Conservation (phyloP, 2,888 invertebrate genomes). For the Subacronicta megacephala region DNA sequence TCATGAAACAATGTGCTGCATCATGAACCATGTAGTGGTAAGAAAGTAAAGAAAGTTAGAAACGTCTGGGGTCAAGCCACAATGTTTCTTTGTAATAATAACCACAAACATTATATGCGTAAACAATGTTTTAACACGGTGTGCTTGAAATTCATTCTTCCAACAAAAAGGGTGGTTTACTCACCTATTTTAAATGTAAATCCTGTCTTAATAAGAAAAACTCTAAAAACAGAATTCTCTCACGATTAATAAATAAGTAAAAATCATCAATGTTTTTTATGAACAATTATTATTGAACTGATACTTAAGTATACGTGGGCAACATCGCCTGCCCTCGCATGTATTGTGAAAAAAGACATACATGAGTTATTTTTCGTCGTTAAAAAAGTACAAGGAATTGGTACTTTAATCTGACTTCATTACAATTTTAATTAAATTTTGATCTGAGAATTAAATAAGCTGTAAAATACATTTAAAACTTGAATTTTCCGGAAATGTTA, state of each 20-base stretch:
- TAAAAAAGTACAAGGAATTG: too few species aligned
- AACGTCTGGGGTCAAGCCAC: slow-evolving; percentile 56
- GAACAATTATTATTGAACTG: too few species aligned
- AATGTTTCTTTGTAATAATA: slow-evolving; percentile 53
- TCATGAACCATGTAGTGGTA: slow-evolving; percentile 39
- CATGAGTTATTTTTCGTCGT: too few species aligned
- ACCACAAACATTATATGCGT: slow-evolving; percentile 49
- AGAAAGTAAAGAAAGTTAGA: slow-evolving; percentile 65
- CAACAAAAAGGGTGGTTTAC: slow-evolving; percentile 13
- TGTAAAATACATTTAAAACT: neutral
- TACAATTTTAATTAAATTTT: slow-evolving; percentile 1
- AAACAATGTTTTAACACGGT: slow-evolving; percentile 39
- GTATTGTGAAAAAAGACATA: too few species aligned
- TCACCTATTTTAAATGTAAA: slow-evolving; percentile 8
- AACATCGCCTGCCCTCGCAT: too few species aligned
- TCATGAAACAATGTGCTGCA: slow-evolving; percentile 47
- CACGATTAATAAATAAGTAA: too few species aligned
- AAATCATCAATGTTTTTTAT: too few species aligned
- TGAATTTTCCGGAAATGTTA: too few species aligned
- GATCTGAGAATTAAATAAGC: too few species aligned
- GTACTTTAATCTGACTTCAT: too few species aligned
- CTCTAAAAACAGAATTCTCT: slow-evolving; percentile 19
- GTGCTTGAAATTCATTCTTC: slow-evolving; percentile 24
- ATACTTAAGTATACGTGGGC: too few species aligned
- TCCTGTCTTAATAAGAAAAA: slow-evolving; percentile 23